Percentiles rank a stretch among this genome's conserved stretches.
These are phyloP conservation scores for Opisthocomus hoazin DNA, from an alignment of 2,113 vertebrate genomes.

Conservation along the genomic window DNA sequence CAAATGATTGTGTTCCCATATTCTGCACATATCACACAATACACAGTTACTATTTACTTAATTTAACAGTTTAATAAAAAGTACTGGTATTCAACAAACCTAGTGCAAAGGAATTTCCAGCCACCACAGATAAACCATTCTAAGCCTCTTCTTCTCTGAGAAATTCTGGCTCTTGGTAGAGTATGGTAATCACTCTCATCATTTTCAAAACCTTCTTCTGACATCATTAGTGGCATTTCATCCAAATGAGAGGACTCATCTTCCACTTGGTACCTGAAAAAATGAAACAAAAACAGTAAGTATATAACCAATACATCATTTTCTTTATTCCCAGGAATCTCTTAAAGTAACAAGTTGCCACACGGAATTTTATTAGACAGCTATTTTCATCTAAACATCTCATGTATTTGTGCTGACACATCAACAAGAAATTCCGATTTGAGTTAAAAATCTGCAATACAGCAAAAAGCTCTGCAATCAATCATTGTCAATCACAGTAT, in stretches of 20 bases:
- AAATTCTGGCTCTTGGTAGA: slow-evolving; percentile 84
- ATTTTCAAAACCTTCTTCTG: slow-evolving; percentile 96
- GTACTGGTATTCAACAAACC: slow-evolving; percentile 67
- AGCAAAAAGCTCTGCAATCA: neutral
- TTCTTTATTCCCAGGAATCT: neutral
- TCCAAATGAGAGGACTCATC: slow-evolving; percentile 93
- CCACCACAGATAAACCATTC: slow-evolving; percentile 90
- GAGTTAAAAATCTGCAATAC: neutral
- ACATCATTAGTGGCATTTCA: slow-evolving; percentile 99
- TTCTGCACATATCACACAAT: neutral
- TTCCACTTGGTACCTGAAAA: slow-evolving; percentile 85
- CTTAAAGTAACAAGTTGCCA: neutral
- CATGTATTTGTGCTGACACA: neutral
- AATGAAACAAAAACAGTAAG: neutral
- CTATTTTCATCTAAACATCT: neutral
- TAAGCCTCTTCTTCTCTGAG: slow-evolving; percentile 78
- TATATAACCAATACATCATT: neutral
- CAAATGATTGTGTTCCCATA: neutral
- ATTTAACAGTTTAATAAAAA: neutral
- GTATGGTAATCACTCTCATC: slow-evolving; percentile 97
- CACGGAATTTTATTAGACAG: neutral
- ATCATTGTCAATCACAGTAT: neutral
- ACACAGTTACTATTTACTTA: neutral
- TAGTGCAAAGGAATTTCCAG: slow-evolving; percentile 91
- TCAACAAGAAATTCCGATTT: neutral